Evolutionary conservation across 2,888 invertebrate genomes (phyloP).

Genomic region (Villa cingulata): DNA sequence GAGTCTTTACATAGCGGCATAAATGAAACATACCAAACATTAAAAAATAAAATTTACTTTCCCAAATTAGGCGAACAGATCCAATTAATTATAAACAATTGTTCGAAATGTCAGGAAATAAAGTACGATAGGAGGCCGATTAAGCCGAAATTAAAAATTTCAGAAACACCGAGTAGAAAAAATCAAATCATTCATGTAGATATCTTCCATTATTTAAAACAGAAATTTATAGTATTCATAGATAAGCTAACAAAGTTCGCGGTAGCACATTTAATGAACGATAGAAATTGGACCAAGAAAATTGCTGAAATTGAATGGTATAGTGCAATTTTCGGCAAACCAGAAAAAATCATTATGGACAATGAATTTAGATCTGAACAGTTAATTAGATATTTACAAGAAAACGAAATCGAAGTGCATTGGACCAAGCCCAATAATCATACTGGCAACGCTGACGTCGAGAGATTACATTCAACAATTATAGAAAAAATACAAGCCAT

Average conservation of each 20-base stretch:
- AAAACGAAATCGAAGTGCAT: slow-evolving; percentile 7
- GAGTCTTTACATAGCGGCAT: slow-evolving; percentile 3
- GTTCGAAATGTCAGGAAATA: too few species aligned
- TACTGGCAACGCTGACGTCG: too few species aligned
- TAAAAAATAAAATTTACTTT: slow-evolving; percentile 5
- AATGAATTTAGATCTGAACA: slow-evolving; percentile 11
- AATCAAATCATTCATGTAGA: too few species aligned
- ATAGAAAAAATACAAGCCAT: too few species aligned
- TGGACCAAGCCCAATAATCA: slow-evolving; percentile 7
- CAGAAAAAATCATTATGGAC: too few species aligned
- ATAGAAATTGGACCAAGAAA: too few species aligned
- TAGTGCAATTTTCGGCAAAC: slow-evolving; percentile 5
- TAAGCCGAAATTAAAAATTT: neutral
- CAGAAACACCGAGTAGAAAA: neutral
- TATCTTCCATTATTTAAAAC: neutral
- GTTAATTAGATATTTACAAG: slow-evolving; percentile 3
- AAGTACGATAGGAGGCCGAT: neutral
- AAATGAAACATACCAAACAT: slow-evolving; percentile 8
- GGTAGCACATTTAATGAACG: neutral
- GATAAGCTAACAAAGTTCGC: slow-evolving; percentile 9
- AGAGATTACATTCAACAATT: too few species aligned
- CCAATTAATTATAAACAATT: neutral
- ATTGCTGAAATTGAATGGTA: too few species aligned
- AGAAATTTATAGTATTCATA: neutral
- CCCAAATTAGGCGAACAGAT: neutral